These are phyloP conservation scores for Drosophila peninsularis DNA, from an alignment of 2,888 invertebrate genomes.

Conservation along the genomic window DNA sequence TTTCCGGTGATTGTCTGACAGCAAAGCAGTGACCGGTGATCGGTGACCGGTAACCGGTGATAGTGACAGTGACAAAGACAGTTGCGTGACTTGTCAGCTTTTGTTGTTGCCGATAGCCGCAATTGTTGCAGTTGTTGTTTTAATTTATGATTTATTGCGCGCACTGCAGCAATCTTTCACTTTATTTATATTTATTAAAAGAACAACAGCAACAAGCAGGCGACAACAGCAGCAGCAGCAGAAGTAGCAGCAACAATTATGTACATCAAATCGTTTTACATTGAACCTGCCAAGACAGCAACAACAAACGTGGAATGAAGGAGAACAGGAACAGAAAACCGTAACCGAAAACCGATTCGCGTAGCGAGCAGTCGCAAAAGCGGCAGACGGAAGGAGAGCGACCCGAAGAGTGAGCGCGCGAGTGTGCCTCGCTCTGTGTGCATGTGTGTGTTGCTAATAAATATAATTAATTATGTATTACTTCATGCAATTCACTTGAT, in stretches of 20 bases:
- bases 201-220: constrained; percentile 13
- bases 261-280: constrained; percentile 49
- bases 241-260: constrained; percentile 44
- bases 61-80: constrained; percentile 11
- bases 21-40: constrained; percentile 21
- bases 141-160: constrained; percentile 60
- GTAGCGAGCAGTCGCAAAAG: constrained; percentile 16
- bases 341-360: constrained; percentile 37
- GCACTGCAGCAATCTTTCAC: constrained; percentile 60
- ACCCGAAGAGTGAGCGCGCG: background rate
- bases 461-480: constrained; percentile 36
- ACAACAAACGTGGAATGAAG: constrained; percentile 54
- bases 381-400: constrained; percentile 3
- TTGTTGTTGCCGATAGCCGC: constrained; percentile 46
- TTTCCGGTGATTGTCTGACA: constrained; percentile 43
- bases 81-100: constrained; percentile 39
- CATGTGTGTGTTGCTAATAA: constrained; percentile 6
- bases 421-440: background rate
- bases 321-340: constrained; percentile 67
- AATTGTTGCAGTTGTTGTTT: constrained; percentile 31
- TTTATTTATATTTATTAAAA: constrained; percentile 58
- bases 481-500: constrained; percentile 35
- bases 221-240: constrained; percentile 25
- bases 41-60: constrained; percentile 26
- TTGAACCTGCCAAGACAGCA: constrained; percentile 61